A percentile compares a stretch with the other conserved stretches of the same genome.
These are phyloP conservation scores for Falcunculus frontatus DNA, from an alignment of 2,113 vertebrate species.

Conservation along the genomic window DNA sequence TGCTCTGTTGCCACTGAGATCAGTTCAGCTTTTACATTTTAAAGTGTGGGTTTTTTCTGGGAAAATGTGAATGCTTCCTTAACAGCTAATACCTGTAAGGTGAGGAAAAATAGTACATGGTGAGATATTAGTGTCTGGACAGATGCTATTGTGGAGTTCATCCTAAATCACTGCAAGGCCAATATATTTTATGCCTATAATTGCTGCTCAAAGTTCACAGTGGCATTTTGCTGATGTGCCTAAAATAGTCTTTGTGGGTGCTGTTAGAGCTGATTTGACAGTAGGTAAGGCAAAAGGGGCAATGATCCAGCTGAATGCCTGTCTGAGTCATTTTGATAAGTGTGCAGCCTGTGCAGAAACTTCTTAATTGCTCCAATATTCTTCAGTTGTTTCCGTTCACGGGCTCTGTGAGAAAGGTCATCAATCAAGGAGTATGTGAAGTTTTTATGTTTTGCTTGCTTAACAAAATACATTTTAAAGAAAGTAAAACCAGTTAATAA, in stretches of 20 bases:
- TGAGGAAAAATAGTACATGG: neutral
- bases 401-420: constrained; percentile 65
- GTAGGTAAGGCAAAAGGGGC: constrained; percentile 53
- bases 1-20: neutral
- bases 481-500: neutral
- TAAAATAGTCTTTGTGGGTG: constrained; percentile 60
- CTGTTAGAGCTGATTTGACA: constrained; percentile 52
- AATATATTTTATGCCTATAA: constrained; percentile 52
- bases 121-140: neutral
- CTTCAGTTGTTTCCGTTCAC: constrained; percentile 54
- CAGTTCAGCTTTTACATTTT: neutral
- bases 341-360: constrained; percentile 33
- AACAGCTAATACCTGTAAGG: neutral
- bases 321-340: constrained; percentile 68
- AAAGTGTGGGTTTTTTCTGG: neutral
- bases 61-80: neutral
- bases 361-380: constrained; percentile 69
- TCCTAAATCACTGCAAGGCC: constrained; percentile 15
- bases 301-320: constrained; percentile 54
- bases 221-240: constrained; percentile 71
- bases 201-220: constrained; percentile 69
- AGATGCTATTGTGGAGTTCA: neutral
- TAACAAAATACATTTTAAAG: constrained; percentile 59
- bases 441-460: constrained; percentile 64
- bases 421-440: constrained; percentile 47